Evolutionary conservation across 2,113 vertebrate species (phyloP), one percentile per base, ranked within the genome.

Genomic region (Enhydra lutris): DNA sequence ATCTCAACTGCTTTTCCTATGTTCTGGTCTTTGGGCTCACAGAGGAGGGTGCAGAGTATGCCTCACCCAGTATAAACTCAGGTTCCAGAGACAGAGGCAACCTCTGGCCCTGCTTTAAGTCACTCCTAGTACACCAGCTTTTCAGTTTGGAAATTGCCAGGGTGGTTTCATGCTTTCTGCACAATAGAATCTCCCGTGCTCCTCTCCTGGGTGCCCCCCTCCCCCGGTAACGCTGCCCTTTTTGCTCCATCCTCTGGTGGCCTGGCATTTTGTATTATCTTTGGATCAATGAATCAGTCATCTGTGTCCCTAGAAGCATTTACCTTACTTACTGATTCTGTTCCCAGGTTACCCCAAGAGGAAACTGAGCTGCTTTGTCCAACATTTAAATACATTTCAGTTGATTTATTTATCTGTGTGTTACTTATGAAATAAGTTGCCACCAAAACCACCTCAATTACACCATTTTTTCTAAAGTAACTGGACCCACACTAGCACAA

Each of bases 1-100:
- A 10, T 50, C 34, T 18, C 9, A 18, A 4, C 47, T 21, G 31
- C 47, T 71, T 45, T 3, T 7, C 11, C 1, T 45, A 47, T 1
- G 7, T 24, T 6, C 5, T 15, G 23, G 0, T 73, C 9, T 45
- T n/a, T 34, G 3, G 0, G 0, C 31, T 74, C 86, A 50, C 11
- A 31, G n/a, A 74, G 47, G 4, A 6, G 59, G 42, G 17, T 36
- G 6, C 23, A 55, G 34, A 23, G 42, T 15, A 42, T 4, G 3
- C 0, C 0, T 7, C 0, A 15, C 12, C 23, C 3, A 0, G 26
- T 6, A 15, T 17, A 14, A 6, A 13, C 0, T 0, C 17, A 3
- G 39, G 6, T 42, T 81, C 9, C 45, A 6, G 7, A 39, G 5
- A 52, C 61, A 45, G n/a, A 83, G 36, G 2, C 1, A 26, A 4